Base-by-base conservation (phyloP, 1,140 invertebrate species). In the Drusus annulatus region DNA sequence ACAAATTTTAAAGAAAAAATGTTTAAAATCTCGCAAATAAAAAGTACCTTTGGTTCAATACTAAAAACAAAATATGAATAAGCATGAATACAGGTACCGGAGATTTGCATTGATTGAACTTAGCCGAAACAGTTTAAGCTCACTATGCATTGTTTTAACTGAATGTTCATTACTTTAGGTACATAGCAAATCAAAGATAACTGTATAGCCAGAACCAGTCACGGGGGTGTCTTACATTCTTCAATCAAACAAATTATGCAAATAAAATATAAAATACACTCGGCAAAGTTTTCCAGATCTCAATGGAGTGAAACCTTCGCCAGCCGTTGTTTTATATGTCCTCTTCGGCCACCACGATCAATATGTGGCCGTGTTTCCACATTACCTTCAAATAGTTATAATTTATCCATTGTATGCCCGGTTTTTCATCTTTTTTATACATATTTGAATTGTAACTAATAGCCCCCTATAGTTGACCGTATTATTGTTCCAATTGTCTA, bases 191-290 rank as follows among this genome's bases (percentile, higher is more conserved):
- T 78, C 76, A 68, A 52, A 78, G 76, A 78, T 78, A 78, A 52
- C 76, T 78, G 76, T 68, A 77, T 60, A 63, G 45, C 76, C 58
- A 78, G 60, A 65, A 78, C 76, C 76, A 78, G 76, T 68, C 76
- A 68, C 52, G 50, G 23, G 76, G 76, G 62, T 68, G 50, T 52
- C 76, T 65, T 62, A 52, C 76, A 78, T 78, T 78, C 76, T 56
- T 75, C 71, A 75, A 75, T 58, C 71, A 56, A 56, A 58, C 52
- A 58, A 58, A 75, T 45, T 45, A 31, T 56, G 71, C 71, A 75
- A 75, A 75, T 75, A 25, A 74, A 50, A 71, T 16, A 71, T 65
- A 16, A 65, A 65, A n/a, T 28, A 71, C 68, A 71, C 17, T 71
- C n/a, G 28, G 1, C 28, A 25, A 31, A 31, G 28, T 23, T 65